Percentiles rank a stretch among this genome's conserved stretches.
phyloP scores from a whole-genome alignment of 2,113 vertebrate species.

The Hyperopisus bebe region DNA sequence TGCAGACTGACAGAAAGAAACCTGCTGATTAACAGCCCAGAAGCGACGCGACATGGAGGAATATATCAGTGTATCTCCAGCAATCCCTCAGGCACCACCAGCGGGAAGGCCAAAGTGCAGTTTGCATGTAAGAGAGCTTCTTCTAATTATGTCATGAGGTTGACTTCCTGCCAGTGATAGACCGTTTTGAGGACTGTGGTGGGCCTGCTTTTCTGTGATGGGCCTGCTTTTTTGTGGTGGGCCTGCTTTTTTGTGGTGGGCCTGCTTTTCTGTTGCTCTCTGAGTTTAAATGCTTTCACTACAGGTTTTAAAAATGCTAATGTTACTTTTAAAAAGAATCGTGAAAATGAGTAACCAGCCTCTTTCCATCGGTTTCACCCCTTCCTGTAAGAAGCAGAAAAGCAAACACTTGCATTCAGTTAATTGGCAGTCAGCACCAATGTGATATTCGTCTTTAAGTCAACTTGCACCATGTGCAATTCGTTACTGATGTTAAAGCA shows the following conservation, averaged over 20 bases:
- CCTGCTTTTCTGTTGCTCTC: neutral
- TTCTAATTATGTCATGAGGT: neutral
- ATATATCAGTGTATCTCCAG: slow-evolving; percentile 83
- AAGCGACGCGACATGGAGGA: slow-evolving; percentile 67
- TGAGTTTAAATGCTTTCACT: neutral
- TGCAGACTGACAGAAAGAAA: slow-evolving; percentile 77
- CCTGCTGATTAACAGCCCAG: slow-evolving; percentile 74
- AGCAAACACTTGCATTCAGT: neutral
- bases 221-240: too few species aligned
- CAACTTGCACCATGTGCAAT: neutral
- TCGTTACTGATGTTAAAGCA: neutral
- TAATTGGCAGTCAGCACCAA: neutral
- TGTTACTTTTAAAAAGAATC: neutral
- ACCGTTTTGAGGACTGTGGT: too few species aligned
- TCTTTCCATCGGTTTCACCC: neutral
- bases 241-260: too few species aligned
- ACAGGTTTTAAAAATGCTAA: neutral
- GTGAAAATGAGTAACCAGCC: neutral
- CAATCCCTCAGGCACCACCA: slow-evolving; percentile 79
- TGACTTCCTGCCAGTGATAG: neutral
- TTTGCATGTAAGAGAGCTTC: slow-evolving; percentile 80
- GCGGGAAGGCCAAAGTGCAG: slow-evolving; percentile 75
- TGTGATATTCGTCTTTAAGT: neutral
- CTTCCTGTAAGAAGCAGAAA: neutral
- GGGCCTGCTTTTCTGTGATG: neutral